Percentiles rank a stretch among this genome's conserved stretches.
Evolutionary conservation across 2,888 invertebrate genomes (phyloP).

Genomic region (Conus canariensis): DNA sequence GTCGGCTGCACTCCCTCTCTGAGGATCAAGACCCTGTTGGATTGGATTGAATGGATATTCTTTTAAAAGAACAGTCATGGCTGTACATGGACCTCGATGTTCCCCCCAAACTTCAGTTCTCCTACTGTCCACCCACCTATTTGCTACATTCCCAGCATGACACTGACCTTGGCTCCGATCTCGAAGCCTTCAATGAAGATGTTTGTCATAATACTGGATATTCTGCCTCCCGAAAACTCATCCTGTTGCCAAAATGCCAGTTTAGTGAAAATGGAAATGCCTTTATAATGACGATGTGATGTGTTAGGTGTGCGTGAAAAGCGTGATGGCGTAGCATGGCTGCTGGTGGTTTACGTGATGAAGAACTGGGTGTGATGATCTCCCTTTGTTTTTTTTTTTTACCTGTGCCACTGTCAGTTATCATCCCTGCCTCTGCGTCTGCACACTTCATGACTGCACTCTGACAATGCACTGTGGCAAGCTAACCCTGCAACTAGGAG

Average conservation of each 20-base stretch:
- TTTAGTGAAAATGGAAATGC: too few relatives aligned
- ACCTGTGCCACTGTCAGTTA: conserved; percentile 1
- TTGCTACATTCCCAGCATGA: too few relatives aligned
- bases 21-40: conserved; percentile 33
- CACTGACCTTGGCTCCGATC: too few relatives aligned
- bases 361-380: conserved; percentile 19
- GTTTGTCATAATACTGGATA: too few relatives aligned
- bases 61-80: not conserved
- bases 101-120: not conserved
- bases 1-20: not conserved
- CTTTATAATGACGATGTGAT: too few relatives aligned
- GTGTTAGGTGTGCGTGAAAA: too few relatives aligned
- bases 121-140: too few relatives aligned
- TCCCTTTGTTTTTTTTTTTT: not conserved
- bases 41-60: not conserved
- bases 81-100: not conserved
- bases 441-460: conserved; percentile 15
- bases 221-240: not conserved
- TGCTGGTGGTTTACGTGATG: not conserved
- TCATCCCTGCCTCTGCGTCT: conserved; percentile 1
- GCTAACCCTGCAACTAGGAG: not conserved
- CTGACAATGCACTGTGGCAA: conserved; percentile 3
- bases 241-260: conserved; percentile 29
- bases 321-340: not conserved
- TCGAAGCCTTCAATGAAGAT: too few relatives aligned